Evolutionary conservation across 2,113 vertebrate species (phyloP), one percentile per base, ranked within the genome.

Genomic region (Gymnocephalus cernua): DNA sequence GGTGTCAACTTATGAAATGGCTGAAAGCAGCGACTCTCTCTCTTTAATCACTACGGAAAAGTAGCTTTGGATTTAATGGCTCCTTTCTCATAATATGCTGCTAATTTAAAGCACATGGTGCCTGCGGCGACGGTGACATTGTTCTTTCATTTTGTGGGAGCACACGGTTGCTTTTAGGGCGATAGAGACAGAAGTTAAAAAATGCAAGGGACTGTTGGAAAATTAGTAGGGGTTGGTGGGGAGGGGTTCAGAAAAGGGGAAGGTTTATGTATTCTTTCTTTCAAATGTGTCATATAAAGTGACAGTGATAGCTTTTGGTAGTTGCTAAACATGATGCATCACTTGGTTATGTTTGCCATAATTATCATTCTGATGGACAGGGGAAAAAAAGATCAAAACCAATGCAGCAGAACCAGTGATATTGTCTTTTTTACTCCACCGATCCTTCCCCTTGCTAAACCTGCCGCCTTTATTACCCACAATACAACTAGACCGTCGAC

Each of bases 1-100:
- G 35, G 77, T 80, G 86, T 78, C 84, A 86, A 86, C 87, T 88
- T 58, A 79, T 89, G 57, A 85, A 87, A 88, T 53, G 61, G 29
- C 78, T 62, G 71, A 86, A 87, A 89, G 63, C 73, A 81, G 72
- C 16, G 16, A 70, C 75, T 81, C 75, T 83, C 53, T 53, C 76
- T n/a, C 63, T 74, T 15, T 54, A 84, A 82, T 83, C 67, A 70
- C 61, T 35, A 44, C 68, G 71, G 19, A 19, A 54, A 63, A 72
- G 65, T 53, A 74, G 83, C 72, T 80, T 84, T 71, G 53, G 68
- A 79, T 85, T 83, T 70, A 89, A 71, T 78, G 63, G 54, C 62
- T 77, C 23, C 53, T 79, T 68, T 88, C 59, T 88, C 69, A 61
- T 72, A 81, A 80, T 86, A 64, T 77, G 69, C 71, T 75, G 68